Conservation (phyloP, 2,797 vertebrate species). For the Crocidura indochinensis region DNA sequence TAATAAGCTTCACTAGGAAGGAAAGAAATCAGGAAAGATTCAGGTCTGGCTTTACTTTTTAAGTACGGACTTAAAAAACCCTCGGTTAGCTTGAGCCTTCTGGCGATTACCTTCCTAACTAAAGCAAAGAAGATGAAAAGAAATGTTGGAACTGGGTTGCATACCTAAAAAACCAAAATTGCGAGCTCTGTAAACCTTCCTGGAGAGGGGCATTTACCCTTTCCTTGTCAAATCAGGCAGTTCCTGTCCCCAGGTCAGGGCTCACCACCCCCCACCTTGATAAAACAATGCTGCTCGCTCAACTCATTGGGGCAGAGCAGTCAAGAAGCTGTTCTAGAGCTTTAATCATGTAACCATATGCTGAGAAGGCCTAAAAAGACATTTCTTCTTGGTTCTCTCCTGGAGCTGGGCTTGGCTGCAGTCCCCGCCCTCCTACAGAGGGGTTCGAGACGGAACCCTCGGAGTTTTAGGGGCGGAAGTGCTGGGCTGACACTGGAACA, state of each 20-base stretch:
- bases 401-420: neutral
- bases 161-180: neutral
- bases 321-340: neutral
- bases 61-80: neutral
- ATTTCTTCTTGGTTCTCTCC: constrained; percentile 39
- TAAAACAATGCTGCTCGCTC: neutral
- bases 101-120: constrained; percentile 26
- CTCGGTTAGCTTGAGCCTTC: neutral
- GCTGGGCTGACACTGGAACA: constrained; percentile 55
- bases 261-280: neutral
- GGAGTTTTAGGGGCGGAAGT: neutral
- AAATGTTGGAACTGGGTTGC: constrained; percentile 3
- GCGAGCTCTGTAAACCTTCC: neutral
- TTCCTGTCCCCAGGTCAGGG: neutral
- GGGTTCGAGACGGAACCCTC: neutral
- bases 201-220: neutral
- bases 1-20: constrained; percentile 1
- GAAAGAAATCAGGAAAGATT: constrained; percentile 40
- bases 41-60: constrained; percentile 34
- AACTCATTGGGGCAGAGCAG: neutral
- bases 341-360: neutral
- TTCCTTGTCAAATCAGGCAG: neutral
- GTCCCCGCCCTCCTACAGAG: neutral
- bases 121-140: constrained; percentile 49
- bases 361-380: neutral